Evolutionary conservation across 1,140 invertebrate species (phyloP).

Genomic region (Druon quercuslanigerum): DNA sequence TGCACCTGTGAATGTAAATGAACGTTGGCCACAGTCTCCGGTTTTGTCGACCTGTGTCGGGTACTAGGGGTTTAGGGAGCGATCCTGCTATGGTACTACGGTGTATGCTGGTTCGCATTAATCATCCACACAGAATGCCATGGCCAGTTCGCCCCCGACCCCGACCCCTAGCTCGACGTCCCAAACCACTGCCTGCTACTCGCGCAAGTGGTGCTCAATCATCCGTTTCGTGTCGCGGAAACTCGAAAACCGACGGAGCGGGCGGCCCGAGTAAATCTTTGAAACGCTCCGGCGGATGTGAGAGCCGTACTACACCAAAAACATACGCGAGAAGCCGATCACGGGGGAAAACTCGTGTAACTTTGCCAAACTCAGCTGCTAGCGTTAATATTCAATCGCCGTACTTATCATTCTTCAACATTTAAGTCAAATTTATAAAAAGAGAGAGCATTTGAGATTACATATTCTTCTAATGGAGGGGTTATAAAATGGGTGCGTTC

Average conservation of each 20-base stretch:
- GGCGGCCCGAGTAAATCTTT: conserved; percentile 28
- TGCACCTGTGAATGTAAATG: too few relatives aligned
- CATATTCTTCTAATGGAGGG: too few relatives aligned
- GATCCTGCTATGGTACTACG: too few relatives aligned
- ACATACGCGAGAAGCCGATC: background rate
- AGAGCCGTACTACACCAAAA: conserved; percentile 25
- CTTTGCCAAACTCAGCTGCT: background rate
- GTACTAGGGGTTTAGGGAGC: too few relatives aligned
- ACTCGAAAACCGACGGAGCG: conserved; percentile 39
- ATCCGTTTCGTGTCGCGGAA: conserved; percentile 53
- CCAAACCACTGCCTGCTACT: conserved; percentile 54
- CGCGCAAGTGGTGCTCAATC: conserved; percentile 53
- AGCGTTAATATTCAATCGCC: background rate
- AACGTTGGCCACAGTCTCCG: too few relatives aligned
- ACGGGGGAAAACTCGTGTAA: background rate
- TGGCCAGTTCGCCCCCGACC: conserved; percentile 46
- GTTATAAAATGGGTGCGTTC: too few relatives aligned
- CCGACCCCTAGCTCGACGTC: conserved; percentile 34
- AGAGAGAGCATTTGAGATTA: too few relatives aligned
- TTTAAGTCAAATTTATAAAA: too few relatives aligned
- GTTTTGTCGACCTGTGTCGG: too few relatives aligned
- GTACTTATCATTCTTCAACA: too few relatives aligned
- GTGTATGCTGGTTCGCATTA: conserved; percentile 50
- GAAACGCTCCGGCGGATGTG: conserved; percentile 11
- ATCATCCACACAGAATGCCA: conserved; percentile 59